These are phyloP conservation scores for Bos javanicus DNA, from an alignment of 2,113 vertebrate species.

Conservation along the genomic window DNA sequence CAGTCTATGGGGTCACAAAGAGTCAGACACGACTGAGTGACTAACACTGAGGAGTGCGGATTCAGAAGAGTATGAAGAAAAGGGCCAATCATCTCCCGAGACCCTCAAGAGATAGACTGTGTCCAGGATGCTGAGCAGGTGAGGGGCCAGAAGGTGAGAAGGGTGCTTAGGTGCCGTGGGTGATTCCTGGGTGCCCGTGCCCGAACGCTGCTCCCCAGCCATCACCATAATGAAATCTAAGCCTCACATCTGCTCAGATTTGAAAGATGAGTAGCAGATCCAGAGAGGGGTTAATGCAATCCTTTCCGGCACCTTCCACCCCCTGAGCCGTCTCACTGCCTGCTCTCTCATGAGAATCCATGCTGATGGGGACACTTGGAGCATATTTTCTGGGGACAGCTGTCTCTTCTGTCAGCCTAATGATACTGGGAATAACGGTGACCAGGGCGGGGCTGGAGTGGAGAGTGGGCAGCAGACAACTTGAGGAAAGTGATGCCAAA, in stretches of 20 bases:
- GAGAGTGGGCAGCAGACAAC: not conserved
- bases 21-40: not conserved
- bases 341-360: not conserved
- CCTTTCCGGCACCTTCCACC: not conserved
- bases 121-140: not conserved
- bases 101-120: not conserved
- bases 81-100: not conserved
- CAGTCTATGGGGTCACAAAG: not conserved
- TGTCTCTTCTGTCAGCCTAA: slow-evolving; percentile 63
- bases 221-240: not conserved
- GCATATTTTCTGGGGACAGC: slow-evolving; percentile 61
- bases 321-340: not conserved
- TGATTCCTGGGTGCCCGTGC: not conserved
- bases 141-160: not conserved
- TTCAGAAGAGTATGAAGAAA: not conserved
- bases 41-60: not conserved
- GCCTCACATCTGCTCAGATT: slow-evolving; percentile 32
- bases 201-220: not conserved
- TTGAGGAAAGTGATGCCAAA: not conserved
- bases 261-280: not conserved
- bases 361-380: not conserved
- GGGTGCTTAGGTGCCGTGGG: not conserved
- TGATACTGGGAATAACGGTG: slow-evolving; percentile 36
- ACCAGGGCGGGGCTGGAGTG: not conserved
- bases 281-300: not conserved